Conservation (phyloP, 2,113 vertebrate species). For the Caranx ignobilis region DNA sequence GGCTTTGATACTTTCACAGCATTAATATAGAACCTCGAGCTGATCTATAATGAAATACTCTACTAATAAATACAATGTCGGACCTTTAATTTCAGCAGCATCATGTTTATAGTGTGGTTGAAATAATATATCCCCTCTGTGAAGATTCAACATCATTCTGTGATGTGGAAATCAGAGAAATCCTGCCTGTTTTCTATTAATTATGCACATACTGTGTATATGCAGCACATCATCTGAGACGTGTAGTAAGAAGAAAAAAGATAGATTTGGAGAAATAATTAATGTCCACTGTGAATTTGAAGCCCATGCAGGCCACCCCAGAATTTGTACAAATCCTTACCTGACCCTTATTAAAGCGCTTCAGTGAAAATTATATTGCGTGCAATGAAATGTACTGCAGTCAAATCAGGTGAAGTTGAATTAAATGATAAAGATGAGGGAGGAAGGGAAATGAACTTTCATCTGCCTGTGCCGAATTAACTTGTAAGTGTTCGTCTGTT, state of each 20-base stretch:
- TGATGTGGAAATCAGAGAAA: not conserved
- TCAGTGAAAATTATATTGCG: slow-evolving; percentile 14
- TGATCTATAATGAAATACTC: no score
- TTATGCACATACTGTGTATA: not conserved
- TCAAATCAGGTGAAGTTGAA: slow-evolving; percentile 38
- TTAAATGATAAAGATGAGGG: slow-evolving; percentile 25
- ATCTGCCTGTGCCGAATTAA: slow-evolving; percentile 4
- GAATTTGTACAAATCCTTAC: slow-evolving; percentile 11
- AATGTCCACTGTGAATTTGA: slow-evolving; percentile 4
- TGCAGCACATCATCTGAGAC: not conserved
- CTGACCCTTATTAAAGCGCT: slow-evolving; percentile 25
- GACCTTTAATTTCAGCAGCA: not conserved
- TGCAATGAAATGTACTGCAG: slow-evolving; percentile 31
- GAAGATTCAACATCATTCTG: not conserved
- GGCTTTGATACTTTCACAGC: no score
- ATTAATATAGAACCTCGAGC: no score
- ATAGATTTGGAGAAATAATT: slow-evolving; percentile 12
- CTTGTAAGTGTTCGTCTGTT: not conserved
- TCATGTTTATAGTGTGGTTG: not conserved
- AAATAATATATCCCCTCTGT: not conserved
- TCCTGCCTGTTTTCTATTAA: not conserved
- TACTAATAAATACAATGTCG: no score
- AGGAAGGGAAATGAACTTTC: slow-evolving; percentile 23
- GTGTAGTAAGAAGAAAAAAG: not conserved
- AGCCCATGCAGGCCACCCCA: not conserved